Percentiles rank a stretch among this genome's conserved stretches.
Conservation (phyloP, 2,888 invertebrate genomes). For the Pandemis heparana region DNA sequence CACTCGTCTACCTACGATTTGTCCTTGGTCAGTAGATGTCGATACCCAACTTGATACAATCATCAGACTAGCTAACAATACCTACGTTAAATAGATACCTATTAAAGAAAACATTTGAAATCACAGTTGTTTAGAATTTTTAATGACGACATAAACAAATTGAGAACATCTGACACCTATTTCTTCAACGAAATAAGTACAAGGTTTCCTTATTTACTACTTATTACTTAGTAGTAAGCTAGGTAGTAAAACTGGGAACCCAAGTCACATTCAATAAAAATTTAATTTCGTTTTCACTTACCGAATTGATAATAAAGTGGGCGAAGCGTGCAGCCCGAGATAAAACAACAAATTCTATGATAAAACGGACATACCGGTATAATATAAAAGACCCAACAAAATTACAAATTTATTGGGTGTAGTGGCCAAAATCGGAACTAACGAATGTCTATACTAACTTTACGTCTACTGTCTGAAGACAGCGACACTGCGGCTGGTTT, state of each 20-base stretch:
- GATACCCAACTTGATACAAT: not conserved
- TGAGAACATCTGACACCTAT: no score
- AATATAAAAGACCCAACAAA: not conserved
- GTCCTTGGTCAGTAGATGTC: no score
- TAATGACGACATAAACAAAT: no score
- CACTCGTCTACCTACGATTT: no score
- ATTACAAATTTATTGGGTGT: not conserved
- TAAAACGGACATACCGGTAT: not conserved
- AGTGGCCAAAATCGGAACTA: constrained; percentile 7
- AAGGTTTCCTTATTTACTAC: no score
- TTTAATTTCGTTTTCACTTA: constrained; percentile 4
- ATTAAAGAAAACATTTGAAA: not conserved
- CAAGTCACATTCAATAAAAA: not conserved
- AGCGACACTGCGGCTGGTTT: not conserved
- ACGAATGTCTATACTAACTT: not conserved
- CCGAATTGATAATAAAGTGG: constrained; percentile 13
- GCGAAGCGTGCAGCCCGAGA: constrained; percentile 7
- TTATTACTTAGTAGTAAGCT: not conserved
- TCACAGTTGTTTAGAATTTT: not conserved
- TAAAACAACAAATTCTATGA: constrained; percentile 12
- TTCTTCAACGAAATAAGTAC: no score
- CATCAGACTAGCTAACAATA: no score
- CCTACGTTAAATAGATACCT: no score
- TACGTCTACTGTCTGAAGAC: not conserved
- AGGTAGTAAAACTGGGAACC: not conserved